phyloP scores from a whole-genome alignment of 2,113 vertebrate species.

The Hemicordylus capensis region DNA sequence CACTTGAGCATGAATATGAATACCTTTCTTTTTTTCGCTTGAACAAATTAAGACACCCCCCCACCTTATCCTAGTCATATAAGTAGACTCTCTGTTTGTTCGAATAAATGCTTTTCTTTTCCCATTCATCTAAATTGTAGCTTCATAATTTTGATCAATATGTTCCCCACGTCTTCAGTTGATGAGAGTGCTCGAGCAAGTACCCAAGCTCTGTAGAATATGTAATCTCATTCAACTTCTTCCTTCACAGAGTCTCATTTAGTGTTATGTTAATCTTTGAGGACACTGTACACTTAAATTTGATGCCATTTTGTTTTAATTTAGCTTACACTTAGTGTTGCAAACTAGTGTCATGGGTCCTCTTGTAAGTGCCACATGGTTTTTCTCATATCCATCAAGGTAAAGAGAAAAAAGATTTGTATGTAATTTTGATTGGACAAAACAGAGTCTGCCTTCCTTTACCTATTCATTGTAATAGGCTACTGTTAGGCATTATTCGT shows the following conservation, averaged over 20 bases:
- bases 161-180: not conserved
- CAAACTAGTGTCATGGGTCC: no score
- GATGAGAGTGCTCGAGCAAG: not conserved
- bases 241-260: no score
- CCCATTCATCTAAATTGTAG: not conserved
- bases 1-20: conserved; percentile 12
- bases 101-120: not conserved
- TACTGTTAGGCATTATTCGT: not conserved
- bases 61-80: not conserved
- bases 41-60: not conserved
- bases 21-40: conserved; percentile 1
- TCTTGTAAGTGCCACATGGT: not conserved
- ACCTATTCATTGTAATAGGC: not conserved
- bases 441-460: not conserved
- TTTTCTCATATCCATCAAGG: not conserved
- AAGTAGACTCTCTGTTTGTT: conserved; percentile 26
- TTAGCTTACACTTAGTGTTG: not conserved
- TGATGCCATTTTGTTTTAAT: not conserved
- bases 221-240: not conserved
- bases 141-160: not conserved
- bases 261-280: not conserved
- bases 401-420: no score
- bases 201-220: not conserved
- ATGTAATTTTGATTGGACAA: not conserved
- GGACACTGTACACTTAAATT: not conserved